Evolutionary conservation across 2,797 vertebrate species (phyloP).

Genomic region (Discoglossus pictus): DNA sequence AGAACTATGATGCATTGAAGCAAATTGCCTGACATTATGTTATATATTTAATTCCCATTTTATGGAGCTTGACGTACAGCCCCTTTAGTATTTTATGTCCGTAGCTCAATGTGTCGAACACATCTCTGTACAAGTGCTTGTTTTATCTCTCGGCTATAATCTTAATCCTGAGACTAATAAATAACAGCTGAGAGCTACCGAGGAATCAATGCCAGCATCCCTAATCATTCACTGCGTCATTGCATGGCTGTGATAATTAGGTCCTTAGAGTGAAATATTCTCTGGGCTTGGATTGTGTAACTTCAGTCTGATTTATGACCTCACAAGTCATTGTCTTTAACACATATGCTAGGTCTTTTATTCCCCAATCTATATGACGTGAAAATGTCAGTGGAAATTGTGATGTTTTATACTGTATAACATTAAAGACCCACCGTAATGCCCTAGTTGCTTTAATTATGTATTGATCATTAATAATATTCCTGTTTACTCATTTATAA

Average conservation of each 20-base stretch:
- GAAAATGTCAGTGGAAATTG: too few relatives aligned
- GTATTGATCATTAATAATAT: too few relatives aligned
- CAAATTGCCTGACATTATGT: neutral
- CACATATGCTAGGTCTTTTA: slow-evolving; percentile 4
- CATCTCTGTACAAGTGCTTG: slow-evolving; percentile 23
- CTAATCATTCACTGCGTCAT: slow-evolving; percentile 39
- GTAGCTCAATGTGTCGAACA: slow-evolving; percentile 4
- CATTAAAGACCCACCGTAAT: too few relatives aligned
- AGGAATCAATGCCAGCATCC: slow-evolving; percentile 35
- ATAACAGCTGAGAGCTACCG: slow-evolving; percentile 25
- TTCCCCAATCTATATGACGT: too few relatives aligned
- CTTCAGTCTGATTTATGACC: slow-evolving; percentile 29
- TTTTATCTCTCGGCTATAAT: slow-evolving; percentile 43
- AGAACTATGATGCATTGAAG: neutral
- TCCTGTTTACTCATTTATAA: too few relatives aligned
- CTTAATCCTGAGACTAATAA: slow-evolving; percentile 48
- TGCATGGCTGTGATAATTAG: slow-evolving; percentile 36
- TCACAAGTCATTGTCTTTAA: neutral
- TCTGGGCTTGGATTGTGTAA: slow-evolving; percentile 30
- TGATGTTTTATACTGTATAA: too few relatives aligned
- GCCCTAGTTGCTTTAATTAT: too few relatives aligned
- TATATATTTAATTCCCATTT: slow-evolving; percentile 26
- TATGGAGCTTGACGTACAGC: slow-evolving; percentile 13
- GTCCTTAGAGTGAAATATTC: slow-evolving; percentile 45
- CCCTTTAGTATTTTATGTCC: slow-evolving; percentile 27